A percentile compares a stretch with the other conserved stretches of the same genome.
phyloP scores from a whole-genome alignment of 2,888 invertebrate genomes.

The Scaeva pyrastri region DNA sequence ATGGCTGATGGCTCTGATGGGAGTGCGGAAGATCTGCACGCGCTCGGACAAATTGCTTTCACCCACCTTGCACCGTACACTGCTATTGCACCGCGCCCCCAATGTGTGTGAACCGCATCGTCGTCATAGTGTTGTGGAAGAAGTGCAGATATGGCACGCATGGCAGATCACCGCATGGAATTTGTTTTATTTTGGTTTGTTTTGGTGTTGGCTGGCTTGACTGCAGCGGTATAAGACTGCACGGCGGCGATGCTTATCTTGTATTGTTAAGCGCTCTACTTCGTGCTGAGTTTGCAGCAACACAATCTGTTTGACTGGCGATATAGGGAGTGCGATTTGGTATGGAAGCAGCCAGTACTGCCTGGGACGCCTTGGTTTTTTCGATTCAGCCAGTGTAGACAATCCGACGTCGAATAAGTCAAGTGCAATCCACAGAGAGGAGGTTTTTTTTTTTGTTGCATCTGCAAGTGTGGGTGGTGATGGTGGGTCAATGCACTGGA shows the following conservation, averaged over 20 bases:
- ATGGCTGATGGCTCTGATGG: slow-evolving; percentile 39
- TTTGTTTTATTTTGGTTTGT: background rate
- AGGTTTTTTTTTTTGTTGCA: background rate
- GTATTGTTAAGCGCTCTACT: slow-evolving; percentile 48
- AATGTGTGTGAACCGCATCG: slow-evolving; percentile 59
- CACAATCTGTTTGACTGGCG: background rate
- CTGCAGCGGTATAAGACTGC: background rate
- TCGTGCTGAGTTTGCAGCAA: slow-evolving; percentile 15
- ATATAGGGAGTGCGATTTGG: slow-evolving; percentile 5
- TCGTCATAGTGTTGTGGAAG: slow-evolving; percentile 40
- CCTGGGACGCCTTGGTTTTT: background rate
- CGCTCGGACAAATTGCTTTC: slow-evolving; percentile 64
- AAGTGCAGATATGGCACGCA: slow-evolving; percentile 51
- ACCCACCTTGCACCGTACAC: slow-evolving; percentile 46
- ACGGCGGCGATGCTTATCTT: slow-evolving; percentile 54
- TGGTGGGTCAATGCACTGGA: background rate
- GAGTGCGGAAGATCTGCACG: slow-evolving; percentile 54
- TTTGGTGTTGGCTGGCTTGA: background rate
- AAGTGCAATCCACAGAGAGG: background rate
- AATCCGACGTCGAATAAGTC: slow-evolving; percentile 30
- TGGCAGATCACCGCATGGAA: slow-evolving; percentile 33
- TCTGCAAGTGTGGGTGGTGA: background rate
- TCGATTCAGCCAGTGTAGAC: slow-evolving; percentile 38
- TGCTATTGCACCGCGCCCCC: slow-evolving; percentile 11
- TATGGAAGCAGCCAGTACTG: background rate